Conservation (phyloP, 2,888 invertebrate species). For the Bibio marci region DNA sequence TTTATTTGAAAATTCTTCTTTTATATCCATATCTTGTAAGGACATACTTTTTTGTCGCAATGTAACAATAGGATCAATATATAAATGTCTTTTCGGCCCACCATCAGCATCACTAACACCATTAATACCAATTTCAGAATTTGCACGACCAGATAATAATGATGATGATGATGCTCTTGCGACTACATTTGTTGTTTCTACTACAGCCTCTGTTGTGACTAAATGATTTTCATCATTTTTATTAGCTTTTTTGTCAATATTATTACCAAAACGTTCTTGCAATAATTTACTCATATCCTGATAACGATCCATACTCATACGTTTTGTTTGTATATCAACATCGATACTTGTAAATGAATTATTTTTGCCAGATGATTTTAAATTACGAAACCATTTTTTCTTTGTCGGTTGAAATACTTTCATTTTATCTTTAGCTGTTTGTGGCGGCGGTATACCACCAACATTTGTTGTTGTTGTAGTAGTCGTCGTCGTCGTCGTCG, state of each 20-base stretch:
- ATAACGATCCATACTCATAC: conserved; percentile 51
- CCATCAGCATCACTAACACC: conserved; percentile 17
- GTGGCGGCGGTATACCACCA: too few species aligned
- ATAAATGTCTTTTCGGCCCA: conserved; percentile 6
- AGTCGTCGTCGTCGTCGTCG: conserved; percentile 11
- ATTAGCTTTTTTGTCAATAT: conserved; percentile 7
- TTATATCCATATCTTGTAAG: conserved; percentile 4
- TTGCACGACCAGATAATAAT: conserved; percentile 3
- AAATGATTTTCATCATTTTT: background rate
- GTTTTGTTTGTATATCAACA: conserved; percentile 41
- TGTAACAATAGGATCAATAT: background rate
- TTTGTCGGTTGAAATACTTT: conserved; percentile 34
- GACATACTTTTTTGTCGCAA: conserved; percentile 6
- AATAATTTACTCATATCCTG: conserved; percentile 55
- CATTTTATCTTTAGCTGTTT: conserved; percentile 23
- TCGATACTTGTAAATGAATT: conserved; percentile 13
- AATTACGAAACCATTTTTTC: conserved; percentile 49
- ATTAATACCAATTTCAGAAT: conserved; percentile 12
- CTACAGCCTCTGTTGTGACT: background rate
- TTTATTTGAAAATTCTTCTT: background rate
- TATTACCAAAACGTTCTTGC: conserved; percentile 44
- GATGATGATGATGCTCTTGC: too few species aligned
- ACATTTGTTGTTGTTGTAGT: background rate
- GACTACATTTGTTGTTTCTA: background rate
- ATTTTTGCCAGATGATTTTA: conserved; percentile 25